phyloP scores from a whole-genome alignment of 2,113 vertebrate genomes.

The Taxidea taxus region DNA sequence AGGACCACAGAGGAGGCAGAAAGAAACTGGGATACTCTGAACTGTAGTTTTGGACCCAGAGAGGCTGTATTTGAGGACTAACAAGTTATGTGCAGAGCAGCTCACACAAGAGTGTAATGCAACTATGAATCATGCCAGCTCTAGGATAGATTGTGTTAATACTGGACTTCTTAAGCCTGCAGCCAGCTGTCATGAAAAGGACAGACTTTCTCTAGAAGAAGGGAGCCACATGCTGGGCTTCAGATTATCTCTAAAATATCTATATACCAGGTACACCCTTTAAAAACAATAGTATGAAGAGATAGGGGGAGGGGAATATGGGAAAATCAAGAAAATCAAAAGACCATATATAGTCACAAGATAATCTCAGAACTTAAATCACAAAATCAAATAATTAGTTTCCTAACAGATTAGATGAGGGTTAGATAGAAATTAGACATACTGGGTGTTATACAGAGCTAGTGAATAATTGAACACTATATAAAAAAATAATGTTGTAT shows the following conservation, averaged over 20 bases:
- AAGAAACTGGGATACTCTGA: not conserved
- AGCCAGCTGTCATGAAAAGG: not conserved
- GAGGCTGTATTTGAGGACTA: not conserved
- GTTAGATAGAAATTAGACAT: not conserved
- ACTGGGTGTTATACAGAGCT: no score
- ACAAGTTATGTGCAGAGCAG: not conserved
- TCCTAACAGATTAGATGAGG: not conserved
- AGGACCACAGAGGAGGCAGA: not conserved
- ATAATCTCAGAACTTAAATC: not conserved
- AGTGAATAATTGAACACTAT: no score
- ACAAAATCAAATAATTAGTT: not conserved
- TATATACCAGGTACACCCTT: not conserved
- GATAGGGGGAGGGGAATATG: not conserved
- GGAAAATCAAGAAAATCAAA: not conserved
- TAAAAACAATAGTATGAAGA: not conserved
- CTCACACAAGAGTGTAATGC: not conserved
- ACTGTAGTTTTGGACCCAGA: not conserved
- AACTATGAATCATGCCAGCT: not conserved
- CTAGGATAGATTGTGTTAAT: not conserved
- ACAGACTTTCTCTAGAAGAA: not conserved
- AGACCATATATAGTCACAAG: not conserved
- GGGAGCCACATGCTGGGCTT: not conserved
- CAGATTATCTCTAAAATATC: not conserved
- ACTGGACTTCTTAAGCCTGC: not conserved
- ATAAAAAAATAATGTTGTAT: no score